Evolutionary conservation across 1,140 invertebrate species (phyloP), one percentile per base, ranked within the genome.

Genomic region (Antheraea mylitta): DNA sequence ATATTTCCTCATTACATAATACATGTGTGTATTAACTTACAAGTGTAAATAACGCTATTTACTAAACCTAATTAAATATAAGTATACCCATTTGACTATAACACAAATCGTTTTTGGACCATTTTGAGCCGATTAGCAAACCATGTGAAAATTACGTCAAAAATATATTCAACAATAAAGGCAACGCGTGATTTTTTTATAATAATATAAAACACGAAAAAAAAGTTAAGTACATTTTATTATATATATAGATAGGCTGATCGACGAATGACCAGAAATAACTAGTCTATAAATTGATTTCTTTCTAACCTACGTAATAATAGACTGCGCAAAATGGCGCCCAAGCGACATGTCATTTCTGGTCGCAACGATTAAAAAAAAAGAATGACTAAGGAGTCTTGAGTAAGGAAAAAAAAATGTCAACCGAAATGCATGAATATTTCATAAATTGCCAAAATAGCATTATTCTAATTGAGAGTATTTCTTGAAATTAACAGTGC

Each of bases 1-100:
- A 53, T 53, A 53, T 53, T 53, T 53, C 45, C 45, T 16, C 45
- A 53, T 53, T 53, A 53, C 45, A 53, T 53, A 53, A 53, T 53
- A 53, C 45, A 53, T 4, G 45, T 53, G 45, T 53, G 45, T 53
- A 53, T n/a, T 53, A 53, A 53, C 45, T 53, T 53, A 53, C 45
- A 53, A 53, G 45, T 53, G 45, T 53, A 53, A 53, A 53, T 53
- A 53, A 53, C 45, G 45, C 45, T 53, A 53, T 53, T 6, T 53
- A 53, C 45, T 53, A 53, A 10, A 53, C 6, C 45, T 53, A 53
- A 16, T 53, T 53, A 53, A 53, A 53, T 53, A 53, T 53, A 53
- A 53, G 45, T 53, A 53, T 53, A 53, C 45, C 45, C 45, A 53
- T 53, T 53, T 53, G 45, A 53, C 45, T 53, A 53, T 13, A 53